These are phyloP conservation scores for Silurus lanzhouensis DNA, from an alignment of 2,797 vertebrate genomes.

Conservation along the genomic window DNA sequence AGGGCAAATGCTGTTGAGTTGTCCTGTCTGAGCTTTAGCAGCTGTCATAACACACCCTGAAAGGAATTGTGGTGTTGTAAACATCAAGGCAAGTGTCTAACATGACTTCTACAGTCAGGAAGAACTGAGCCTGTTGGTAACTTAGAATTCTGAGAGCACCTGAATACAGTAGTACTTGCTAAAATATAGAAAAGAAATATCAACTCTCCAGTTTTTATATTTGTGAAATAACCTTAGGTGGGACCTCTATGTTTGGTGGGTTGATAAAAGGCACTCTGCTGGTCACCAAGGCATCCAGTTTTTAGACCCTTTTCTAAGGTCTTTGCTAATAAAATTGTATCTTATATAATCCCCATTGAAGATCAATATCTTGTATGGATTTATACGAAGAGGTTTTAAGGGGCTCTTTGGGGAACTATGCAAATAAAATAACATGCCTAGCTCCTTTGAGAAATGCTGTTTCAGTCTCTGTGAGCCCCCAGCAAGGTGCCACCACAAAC, in stretches of 20 bases:
- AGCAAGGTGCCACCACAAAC: not conserved
- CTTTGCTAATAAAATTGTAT: not conserved
- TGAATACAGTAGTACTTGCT: not conserved
- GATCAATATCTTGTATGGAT: not conserved
- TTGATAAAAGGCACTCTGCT: not conserved
- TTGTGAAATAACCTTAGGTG: not conserved
- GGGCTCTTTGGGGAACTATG: not conserved
- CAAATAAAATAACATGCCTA: not conserved
- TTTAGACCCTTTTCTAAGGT: not conserved
- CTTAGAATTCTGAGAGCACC: not conserved
- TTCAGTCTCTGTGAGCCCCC: not conserved
- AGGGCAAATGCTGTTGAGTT: not conserved
- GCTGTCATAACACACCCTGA: not conserved
- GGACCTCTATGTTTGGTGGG: not conserved
- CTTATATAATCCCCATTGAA: not conserved
- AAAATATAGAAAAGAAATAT: not conserved
- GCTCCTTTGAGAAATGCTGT: not conserved
- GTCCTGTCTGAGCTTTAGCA: not conserved
- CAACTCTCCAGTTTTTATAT: not conserved
- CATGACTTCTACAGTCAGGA: not conserved
- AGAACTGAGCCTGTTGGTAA: not conserved
- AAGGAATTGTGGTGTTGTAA: not conserved
- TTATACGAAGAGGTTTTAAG: not conserved
- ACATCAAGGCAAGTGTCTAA: not conserved
- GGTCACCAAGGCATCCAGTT: not conserved